Conservation (phyloP, 2,113 vertebrate genomes). For the Phainopepla nitens region DNA sequence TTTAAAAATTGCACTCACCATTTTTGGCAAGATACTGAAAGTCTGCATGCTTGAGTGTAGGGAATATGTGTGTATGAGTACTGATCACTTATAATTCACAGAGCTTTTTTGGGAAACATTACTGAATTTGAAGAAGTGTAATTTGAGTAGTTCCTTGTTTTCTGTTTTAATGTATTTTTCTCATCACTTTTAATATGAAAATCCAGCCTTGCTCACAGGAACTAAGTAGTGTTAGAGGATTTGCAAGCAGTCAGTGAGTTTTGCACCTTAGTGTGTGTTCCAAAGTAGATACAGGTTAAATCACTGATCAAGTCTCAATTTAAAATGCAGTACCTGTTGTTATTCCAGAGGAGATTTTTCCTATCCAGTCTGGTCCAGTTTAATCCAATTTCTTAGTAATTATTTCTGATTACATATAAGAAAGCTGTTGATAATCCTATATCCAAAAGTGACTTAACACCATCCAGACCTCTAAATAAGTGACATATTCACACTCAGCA, state of each 20-base stretch:
- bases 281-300: background rate
- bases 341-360: background rate
- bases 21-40: background rate
- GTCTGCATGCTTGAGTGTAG: background rate
- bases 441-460: background rate
- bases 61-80: background rate
- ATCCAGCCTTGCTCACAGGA: background rate
- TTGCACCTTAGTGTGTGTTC: background rate
- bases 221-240: background rate
- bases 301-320: background rate
- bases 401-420: background rate
- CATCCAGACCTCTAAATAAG: background rate
- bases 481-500: background rate
- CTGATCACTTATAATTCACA: background rate
- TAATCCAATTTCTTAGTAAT: background rate
- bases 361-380: background rate
- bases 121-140: background rate
- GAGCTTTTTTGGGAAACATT: background rate
- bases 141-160: background rate
- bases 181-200: background rate
- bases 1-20: background rate
- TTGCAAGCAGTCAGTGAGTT: background rate
- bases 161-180: background rate
- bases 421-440: background rate
- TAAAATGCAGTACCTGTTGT: background rate